These are phyloP conservation scores for Crenichthys baileyi DNA, from an alignment of 2,797 vertebrate genomes.

Conservation along the genomic window DNA sequence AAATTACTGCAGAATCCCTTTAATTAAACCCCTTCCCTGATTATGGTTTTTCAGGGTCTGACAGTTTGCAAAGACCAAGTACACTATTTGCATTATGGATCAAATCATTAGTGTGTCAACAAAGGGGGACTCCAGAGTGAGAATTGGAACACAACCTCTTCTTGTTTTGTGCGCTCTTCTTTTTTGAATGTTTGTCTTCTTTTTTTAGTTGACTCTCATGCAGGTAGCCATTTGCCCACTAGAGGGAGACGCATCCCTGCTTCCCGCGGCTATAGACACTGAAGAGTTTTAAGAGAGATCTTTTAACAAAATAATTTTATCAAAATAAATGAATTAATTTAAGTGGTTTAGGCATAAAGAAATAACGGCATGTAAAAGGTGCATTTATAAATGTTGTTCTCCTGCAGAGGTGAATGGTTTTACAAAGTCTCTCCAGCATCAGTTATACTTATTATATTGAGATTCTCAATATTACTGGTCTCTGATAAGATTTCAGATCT, in stretches of 20 bases:
- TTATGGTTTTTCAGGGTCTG: neutral
- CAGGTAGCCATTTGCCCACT: slow-evolving; percentile 39
- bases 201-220: neutral
- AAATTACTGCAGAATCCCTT: slow-evolving; percentile 38
- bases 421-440: slow-evolving; percentile 38
- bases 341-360: slow-evolving; percentile 9
- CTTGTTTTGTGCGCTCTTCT: slow-evolving; percentile 3
- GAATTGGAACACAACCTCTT: neutral
- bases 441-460: slow-evolving; percentile 22
- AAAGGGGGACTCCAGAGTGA: neutral
- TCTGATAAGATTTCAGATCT: slow-evolving; percentile 6
- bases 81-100: slow-evolving; percentile 8
- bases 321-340: slow-evolving; percentile 24
- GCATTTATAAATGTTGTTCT: slow-evolving; percentile 14
- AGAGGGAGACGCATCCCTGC: slow-evolving; percentile 54
- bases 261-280: slow-evolving; percentile 66
- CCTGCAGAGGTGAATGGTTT: slow-evolving; percentile 32
- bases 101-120: neutral
- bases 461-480: slow-evolving; percentile 30
- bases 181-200: neutral
- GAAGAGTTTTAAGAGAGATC: slow-evolving; percentile 21
- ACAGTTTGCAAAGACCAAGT: slow-evolving; percentile 14
- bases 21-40: slow-evolving; percentile 10
- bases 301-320: slow-evolving; percentile 17
- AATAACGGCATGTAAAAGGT: slow-evolving; percentile 5